Evolutionary conservation across 2,888 invertebrate genomes (phyloP).

Genomic region (Halocaridina rubra): DNA sequence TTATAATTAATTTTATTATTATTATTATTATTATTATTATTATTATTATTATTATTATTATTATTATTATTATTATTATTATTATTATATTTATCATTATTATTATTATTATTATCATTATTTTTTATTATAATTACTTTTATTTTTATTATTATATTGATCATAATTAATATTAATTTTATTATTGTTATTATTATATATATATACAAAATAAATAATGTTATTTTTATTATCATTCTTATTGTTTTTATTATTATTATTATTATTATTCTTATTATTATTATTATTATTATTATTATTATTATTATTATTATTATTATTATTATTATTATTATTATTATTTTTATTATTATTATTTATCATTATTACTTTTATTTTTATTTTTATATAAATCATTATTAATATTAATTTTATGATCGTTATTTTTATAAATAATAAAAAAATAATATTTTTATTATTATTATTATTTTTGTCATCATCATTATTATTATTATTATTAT

Average conservation of each 20-base stretch:
- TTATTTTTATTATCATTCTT: not conserved
- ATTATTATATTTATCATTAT: not conserved
- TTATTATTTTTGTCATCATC: not conserved
- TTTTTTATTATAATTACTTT: not conserved
- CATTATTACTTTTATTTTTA: not conserved
- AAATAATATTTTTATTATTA: not conserved
- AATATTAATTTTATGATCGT: not conserved
- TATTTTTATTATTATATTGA: not conserved
- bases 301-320: not conserved
- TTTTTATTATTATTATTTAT: not conserved
- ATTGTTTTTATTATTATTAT: not conserved
- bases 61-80: not conserved
- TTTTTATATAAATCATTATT: not conserved
- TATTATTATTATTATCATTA: not conserved
- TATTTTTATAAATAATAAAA: not conserved
- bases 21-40: not conserved
- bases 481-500: not conserved
- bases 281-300: not conserved
- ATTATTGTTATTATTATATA: not conserved
- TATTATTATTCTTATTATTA: not conserved
- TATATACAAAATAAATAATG: not conserved
- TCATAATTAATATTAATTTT: not conserved
- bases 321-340: not conserved
- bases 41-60: not conserved
- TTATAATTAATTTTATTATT: not conserved